Percentiles rank a stretch among this genome's conserved stretches.
Conservation (phyloP, 2,113 vertebrate species). For the Pygoscelis antarcticus region DNA sequence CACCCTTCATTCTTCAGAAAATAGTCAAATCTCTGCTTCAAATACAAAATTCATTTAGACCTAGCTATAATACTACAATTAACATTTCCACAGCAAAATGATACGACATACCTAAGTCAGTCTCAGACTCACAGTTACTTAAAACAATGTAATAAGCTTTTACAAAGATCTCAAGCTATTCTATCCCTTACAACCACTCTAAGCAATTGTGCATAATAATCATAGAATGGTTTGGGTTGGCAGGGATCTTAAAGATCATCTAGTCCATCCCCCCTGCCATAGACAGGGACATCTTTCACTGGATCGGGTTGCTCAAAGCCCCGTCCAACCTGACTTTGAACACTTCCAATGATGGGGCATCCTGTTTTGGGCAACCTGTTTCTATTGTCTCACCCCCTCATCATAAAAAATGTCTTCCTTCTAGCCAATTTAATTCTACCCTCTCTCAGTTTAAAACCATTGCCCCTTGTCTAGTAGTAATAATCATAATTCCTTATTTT, state of each 20-base stretch:
- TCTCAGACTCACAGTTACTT: not conserved
- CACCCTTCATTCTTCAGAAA: not conserved
- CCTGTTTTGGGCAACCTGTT: not conserved
- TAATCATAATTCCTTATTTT: not conserved
- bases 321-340: rapidly evolving
- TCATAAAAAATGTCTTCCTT: not conserved
- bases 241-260: not conserved
- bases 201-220: not conserved
- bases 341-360: not conserved
- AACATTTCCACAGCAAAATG: not conserved
- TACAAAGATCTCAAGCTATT: not conserved
- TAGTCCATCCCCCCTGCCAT: too few species aligned
- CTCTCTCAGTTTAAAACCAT: not conserved
- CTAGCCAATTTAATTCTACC: not conserved
- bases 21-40: not conserved
- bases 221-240: not conserved
- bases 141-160: not conserved
- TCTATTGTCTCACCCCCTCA: not conserved
- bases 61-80: not conserved
- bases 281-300: not conserved
- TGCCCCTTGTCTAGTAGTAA: not conserved
- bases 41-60: not conserved
- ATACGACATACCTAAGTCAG: not conserved
- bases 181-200: not conserved
- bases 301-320: not conserved